phyloP scores from a whole-genome alignment of 2,888 invertebrate species.

The Sycophila texana region DNA sequence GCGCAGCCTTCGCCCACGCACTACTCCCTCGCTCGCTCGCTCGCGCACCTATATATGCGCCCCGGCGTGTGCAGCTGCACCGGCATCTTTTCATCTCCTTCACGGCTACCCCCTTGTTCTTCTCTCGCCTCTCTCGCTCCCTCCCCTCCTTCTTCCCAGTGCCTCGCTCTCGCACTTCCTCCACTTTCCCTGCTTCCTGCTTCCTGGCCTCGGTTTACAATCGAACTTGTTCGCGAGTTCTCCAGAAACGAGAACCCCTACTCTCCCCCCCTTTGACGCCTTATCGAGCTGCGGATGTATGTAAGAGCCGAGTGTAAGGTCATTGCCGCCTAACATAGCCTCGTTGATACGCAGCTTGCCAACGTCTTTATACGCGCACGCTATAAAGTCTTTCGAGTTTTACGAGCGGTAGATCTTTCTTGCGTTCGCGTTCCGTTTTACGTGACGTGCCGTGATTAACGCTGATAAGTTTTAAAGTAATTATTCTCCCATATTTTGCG shows the following conservation, averaged over 20 bases:
- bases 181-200: constrained; percentile 50
- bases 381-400: not conserved
- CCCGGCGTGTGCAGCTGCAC: constrained; percentile 31
- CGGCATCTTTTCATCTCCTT: constrained; percentile 45
- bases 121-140: not conserved
- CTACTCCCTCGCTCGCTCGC: not conserved
- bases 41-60: constrained; percentile 9
- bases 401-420: too few species aligned
- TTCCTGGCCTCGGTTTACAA: constrained; percentile 35
- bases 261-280: too few species aligned
- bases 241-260: too few species aligned
- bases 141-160: not conserved
- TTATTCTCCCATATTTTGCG: not conserved
- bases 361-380: not conserved
- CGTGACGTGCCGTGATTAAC: too few species aligned
- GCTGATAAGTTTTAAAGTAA: too few species aligned
- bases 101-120: constrained; percentile 45
- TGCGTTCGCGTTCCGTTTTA: too few species aligned
- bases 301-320: constrained; percentile 1
- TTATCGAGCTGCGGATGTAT: not conserved
- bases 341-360: not conserved
- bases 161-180: not conserved
- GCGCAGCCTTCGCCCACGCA: constrained; percentile 3
- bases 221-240: constrained; percentile 36
- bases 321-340: constrained; percentile 12